A percentile compares a stretch with the other conserved stretches of the same genome.
Evolutionary conservation across 2,888 invertebrate species (phyloP).

Genomic region (Brachylomia viminalis): DNA sequence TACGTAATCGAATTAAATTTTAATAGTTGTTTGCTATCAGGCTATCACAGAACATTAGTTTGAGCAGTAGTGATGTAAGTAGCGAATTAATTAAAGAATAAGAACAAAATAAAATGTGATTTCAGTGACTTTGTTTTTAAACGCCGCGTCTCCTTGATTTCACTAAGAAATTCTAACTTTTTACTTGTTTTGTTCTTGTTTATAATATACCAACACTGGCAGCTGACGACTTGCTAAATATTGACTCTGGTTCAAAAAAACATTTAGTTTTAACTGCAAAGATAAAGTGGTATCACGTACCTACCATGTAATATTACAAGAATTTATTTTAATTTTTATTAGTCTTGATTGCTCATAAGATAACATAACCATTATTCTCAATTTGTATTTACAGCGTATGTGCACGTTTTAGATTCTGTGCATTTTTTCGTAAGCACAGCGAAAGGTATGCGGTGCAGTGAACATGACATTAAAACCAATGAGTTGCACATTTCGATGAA

Average conservation of each 20-base stretch:
- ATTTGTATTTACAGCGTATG: constrained; percentile 27
- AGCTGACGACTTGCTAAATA: neutral
- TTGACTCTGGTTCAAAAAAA: neutral
- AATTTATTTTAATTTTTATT: constrained; percentile 23
- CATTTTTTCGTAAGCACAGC: constrained; percentile 55
- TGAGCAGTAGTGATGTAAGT: constrained; percentile 51
- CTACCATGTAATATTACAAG: constrained; percentile 15
- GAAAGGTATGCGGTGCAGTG: constrained; percentile 60
- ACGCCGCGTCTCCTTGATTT: neutral
- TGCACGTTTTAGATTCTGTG: constrained; percentile 46
- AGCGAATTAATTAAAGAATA: constrained; percentile 30
- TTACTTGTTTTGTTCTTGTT: constrained; percentile 3
- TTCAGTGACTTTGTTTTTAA: neutral
- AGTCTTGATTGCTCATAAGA: constrained; percentile 23
- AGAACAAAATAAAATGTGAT: neutral
- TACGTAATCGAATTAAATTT: constrained; percentile 65
- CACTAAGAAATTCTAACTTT: neutral
- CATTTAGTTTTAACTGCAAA: neutral
- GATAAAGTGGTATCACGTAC: constrained; percentile 23
- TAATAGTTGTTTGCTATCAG: constrained; percentile 41
- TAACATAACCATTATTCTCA: constrained; percentile 36
- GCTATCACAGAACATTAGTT: constrained; percentile 48
- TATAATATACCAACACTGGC: neutral
- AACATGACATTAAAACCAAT: constrained; percentile 68
- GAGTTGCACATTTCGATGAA: constrained; percentile 60